Base-by-base conservation (phyloP, 2,113 vertebrate genomes). In the Gulo gulo region DNA sequence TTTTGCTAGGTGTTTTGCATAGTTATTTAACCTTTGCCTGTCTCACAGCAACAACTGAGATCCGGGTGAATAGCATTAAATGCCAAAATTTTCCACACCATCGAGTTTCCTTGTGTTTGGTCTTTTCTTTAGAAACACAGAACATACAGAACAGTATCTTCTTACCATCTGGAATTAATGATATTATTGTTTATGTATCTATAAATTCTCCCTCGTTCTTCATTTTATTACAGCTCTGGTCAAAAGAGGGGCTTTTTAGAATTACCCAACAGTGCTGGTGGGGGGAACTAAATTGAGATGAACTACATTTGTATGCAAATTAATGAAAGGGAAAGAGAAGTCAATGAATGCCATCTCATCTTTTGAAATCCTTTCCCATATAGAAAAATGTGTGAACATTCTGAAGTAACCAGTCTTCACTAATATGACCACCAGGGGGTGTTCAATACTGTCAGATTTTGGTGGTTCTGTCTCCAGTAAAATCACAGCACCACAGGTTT, bases 361-460 rank as follows among this genome's bases (percentile, higher is more conserved):
- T 83, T 92, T 88, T 36, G 26, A 84, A 81, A 34, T 50, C 7
- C 76, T 89, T 74, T 13, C 39, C 26, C 23, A 0, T 6, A 2
- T 34, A 63, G 50, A 73, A 91, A 93, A 94, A 57, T 16, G 24
- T 42, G 42, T 82, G 57, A 73, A 88, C 82, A 89, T 94, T 45
- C 16, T 16, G 0, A 0, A 50, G 57, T 52, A 93, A 78, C 26
- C 8, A 3, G 8, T 20, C 36, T 94, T 93, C 21, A 45, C 10
- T 23, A 50, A 50, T 69, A 16, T 52, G 34, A 55, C 91, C 94
- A 88, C 88, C 63, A 93, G 97, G 74, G 93, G 97, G 94, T 73
- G 12, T 10, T 16, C n/a, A 26, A 81, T 36, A 69, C 94, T 34
- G 45, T 85, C 81, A 42, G 52, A 97, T 95, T 50, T n/a, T 15